Conservation (phyloP, 1,140 invertebrate species). For the Euwallacea similis region DNA sequence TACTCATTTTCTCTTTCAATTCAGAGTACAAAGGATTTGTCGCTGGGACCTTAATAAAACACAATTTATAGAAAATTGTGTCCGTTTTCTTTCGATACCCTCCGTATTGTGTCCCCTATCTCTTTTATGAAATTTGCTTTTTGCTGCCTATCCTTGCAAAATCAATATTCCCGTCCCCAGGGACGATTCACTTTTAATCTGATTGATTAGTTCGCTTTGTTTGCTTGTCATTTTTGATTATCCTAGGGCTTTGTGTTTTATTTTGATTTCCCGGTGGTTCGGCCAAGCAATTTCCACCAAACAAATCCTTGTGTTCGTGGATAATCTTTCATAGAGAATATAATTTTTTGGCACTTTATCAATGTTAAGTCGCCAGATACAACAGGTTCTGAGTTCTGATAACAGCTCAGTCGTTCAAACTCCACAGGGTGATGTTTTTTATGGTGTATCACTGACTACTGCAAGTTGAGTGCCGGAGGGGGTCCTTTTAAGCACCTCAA, state of each 20-base stretch:
- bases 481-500: no score
- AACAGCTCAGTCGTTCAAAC: no score
- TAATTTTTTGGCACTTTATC: no score
- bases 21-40: slow-evolving; percentile 2
- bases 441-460: no score
- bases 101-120: slow-evolving; percentile 10
- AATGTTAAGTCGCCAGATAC: no score
- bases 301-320: no score
- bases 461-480: no score
- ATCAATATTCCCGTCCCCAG: slow-evolving; percentile 31
- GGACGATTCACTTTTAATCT: slow-evolving; percentile 43
- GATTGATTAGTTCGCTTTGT: slow-evolving; percentile 41
- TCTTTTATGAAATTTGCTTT: slow-evolving; percentile 30
- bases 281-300: no score
- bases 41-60: neutral
- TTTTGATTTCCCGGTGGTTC: slow-evolving; percentile 11
- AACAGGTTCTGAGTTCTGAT: no score
- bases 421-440: no score
- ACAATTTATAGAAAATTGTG: slow-evolving; percentile 16
- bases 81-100: slow-evolving; percentile 6
- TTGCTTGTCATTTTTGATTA: slow-evolving; percentile 32
- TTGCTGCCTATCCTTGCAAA: slow-evolving; percentile 10
- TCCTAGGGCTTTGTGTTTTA: slow-evolving; percentile 20
- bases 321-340: no score
- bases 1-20: neutral